Conservation (phyloP, 2,113 vertebrate genomes). For the Thryonomys swinderianus region DNA sequence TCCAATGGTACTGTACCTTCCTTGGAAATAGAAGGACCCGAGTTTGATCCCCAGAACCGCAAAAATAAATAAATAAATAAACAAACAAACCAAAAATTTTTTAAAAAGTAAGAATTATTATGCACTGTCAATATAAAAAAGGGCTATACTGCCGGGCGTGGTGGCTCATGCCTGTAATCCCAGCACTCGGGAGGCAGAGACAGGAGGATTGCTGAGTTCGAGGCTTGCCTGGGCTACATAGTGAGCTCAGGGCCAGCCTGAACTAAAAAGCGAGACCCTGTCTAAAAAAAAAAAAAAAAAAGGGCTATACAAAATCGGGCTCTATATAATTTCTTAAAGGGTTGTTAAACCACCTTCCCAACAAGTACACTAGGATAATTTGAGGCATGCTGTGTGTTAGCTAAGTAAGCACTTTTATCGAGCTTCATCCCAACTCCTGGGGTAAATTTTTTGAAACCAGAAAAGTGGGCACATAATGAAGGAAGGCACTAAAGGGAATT, state of each 20-base stretch:
- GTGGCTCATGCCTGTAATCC: not conserved
- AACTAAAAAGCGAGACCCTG: not conserved
- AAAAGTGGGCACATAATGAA: not conserved
- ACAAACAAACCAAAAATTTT: too few relatives aligned
- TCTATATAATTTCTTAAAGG: not conserved
- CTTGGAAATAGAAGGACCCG: too few relatives aligned
- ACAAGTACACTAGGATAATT: not conserved
- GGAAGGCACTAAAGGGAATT: slow-evolving; percentile 1
- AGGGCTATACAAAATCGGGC: not conserved
- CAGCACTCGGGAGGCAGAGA: not conserved
- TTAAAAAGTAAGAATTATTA: too few relatives aligned
- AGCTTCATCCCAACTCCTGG: not conserved
- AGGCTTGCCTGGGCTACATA: too few relatives aligned
- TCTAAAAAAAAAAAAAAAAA: not conserved
- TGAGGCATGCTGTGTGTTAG: not conserved
- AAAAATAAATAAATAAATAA: too few relatives aligned
- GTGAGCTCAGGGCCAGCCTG: not conserved
- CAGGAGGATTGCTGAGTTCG: not conserved
- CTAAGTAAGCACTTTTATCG: not conserved
- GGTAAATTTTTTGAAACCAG: not conserved
- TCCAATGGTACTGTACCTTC: too few relatives aligned
- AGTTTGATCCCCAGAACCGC: too few relatives aligned
- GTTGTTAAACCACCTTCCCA: not conserved
- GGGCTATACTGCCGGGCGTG: not conserved
- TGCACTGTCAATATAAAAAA: too few relatives aligned